Evolutionary conservation across 2,113 vertebrate genomes (phyloP).

Genomic region (Genyomyrus donnyi): DNA sequence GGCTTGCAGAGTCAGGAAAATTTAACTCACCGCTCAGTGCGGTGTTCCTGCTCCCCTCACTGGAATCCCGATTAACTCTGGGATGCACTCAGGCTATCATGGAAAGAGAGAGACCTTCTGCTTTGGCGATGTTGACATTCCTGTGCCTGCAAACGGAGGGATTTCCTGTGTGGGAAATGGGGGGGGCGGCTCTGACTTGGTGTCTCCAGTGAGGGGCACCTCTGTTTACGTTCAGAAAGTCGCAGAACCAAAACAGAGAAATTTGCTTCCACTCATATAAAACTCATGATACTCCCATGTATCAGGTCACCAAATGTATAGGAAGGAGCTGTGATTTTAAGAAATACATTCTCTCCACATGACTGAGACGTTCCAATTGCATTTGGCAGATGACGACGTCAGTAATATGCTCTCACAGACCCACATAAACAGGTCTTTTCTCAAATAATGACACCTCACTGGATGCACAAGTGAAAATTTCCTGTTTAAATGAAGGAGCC

Average conservation of each 20-base stretch:
- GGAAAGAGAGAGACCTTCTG: neutral
- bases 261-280: neutral
- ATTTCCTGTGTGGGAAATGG: neutral
- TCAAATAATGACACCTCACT: neutral
- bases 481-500: neutral
- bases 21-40: neutral
- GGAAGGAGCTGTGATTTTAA: neutral
- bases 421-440: neutral
- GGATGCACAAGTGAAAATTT: neutral
- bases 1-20: neutral
- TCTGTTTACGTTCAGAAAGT: neutral
- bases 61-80: neutral
- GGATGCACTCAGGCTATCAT: neutral
- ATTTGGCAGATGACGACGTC: neutral
- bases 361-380: neutral
- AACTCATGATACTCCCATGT: neutral
- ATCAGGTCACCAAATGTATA: neutral
- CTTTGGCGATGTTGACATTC: neutral
- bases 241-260: neutral
- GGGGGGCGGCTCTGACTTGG: slow-evolving; percentile 19
- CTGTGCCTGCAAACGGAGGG: no score
- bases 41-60: neutral
- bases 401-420: neutral
- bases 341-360: neutral
- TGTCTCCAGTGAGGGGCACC: neutral